Base-by-base conservation (phyloP, 2,113 vertebrate genomes). In the Plecotus auritus region DNA sequence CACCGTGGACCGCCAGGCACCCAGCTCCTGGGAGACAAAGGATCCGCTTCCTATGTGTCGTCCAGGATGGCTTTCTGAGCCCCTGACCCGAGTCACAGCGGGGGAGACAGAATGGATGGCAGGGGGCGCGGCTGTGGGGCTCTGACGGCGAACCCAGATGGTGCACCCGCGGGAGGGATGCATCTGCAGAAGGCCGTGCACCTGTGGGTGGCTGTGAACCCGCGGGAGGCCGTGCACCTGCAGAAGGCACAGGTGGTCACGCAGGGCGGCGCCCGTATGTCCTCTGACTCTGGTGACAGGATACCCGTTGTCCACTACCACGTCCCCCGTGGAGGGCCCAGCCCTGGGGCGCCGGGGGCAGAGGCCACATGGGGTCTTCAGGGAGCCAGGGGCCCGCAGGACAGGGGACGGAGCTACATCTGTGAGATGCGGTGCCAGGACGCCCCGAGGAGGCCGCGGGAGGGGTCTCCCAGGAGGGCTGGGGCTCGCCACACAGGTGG, bases 1-100 rank as follows among this genome's bases (percentile, higher is more conserved):
- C n/a, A 42, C 45, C n/a, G 5, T 0, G 3, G 69, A 1, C 9
- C 4, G 1, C 59, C 1, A 23, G 37, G 22, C n/a, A 9, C 56
- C 37, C 80, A 22, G 22, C 18, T 12, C 49, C 74, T 1, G 4
- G 45, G 1, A 28, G 28, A 28, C 37, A 0, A 11, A 0, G 66
- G 40, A 3, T 9, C 23, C 0, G 0, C 22, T 12, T 5, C 40
- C 23, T 17, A 1, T 9, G 30, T 13, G 16, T 64, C 9, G 0
- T 20, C n/a, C 9, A 7, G 87, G 32, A 11, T 37, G 74, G 54
- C 9, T 28, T 35, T 66, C 76, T 40, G 20, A 72, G 74, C 49
- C 72, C 74, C 0, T 28, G 28, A 7, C 66, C 67, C 28, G 22
- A 26, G 45, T 8, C 42, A 11, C 37, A 22, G 22, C 0, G 28